Evolutionary conservation across 2,797 vertebrate species (phyloP).

Genomic region (Malacoctenus gilli): DNA sequence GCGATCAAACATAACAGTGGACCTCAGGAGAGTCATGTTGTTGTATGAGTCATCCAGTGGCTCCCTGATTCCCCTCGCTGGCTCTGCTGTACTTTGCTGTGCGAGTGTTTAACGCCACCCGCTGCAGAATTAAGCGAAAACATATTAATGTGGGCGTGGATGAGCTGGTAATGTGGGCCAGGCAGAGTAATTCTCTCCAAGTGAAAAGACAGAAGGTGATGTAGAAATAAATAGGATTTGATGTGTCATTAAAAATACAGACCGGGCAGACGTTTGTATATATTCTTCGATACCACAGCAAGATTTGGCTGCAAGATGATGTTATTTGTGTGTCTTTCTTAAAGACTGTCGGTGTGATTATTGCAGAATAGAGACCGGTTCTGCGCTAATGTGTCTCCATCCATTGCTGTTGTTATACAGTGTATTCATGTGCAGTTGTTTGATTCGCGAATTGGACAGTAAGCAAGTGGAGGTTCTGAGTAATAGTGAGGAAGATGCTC

Average conservation of each 20-base stretch:
- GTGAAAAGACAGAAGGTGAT: constrained; percentile 22
- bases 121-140: constrained; percentile 34
- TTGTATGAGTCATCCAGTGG: constrained; percentile 53
- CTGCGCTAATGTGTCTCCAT: not conserved
- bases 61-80: constrained; percentile 14
- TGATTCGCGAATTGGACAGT: constrained; percentile 40
- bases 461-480: constrained; percentile 11
- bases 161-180: constrained; percentile 16
- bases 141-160: not conserved
- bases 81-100: constrained; percentile 36
- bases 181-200: constrained; percentile 11
- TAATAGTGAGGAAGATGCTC: constrained; percentile 28
- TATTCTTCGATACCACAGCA: not conserved
- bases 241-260: constrained; percentile 1
- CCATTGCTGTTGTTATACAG: not conserved
- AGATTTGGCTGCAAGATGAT: not conserved
- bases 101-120: constrained; percentile 30
- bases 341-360: constrained; percentile 11
- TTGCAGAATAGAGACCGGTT: not conserved
- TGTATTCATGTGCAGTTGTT: not conserved
- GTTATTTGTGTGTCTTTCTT: constrained; percentile 2
- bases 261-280: not conserved
- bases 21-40: constrained; percentile 52
- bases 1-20: constrained; percentile 62
- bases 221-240: constrained; percentile 7